Evolutionary conservation across 2,888 invertebrate genomes (phyloP).

Genomic region (Stenurella melanura): DNA sequence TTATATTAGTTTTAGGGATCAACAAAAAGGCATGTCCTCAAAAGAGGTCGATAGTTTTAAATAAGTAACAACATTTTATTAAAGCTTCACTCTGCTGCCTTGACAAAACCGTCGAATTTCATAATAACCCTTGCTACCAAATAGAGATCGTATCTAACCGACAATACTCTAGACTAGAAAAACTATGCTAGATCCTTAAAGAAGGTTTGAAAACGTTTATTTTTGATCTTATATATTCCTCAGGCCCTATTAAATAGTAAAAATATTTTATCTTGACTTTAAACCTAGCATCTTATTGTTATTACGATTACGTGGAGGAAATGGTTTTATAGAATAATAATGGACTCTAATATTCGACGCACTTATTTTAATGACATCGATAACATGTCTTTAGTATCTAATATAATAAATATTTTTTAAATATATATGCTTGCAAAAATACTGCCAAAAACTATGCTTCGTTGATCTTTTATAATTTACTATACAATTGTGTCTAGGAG

Average conservation of each 20-base stretch:
- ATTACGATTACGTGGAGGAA: slow-evolving; percentile 29
- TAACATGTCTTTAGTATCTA: slow-evolving; percentile 49
- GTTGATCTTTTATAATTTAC: slow-evolving; percentile 62
- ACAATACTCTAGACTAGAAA: slow-evolving; percentile 15
- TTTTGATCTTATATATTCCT: slow-evolving; percentile 23
- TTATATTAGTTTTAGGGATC: too few relatives aligned
- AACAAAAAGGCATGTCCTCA: too few relatives aligned
- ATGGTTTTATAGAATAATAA: slow-evolving; percentile 33
- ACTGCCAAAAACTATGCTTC: slow-evolving; percentile 72
- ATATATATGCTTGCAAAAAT: slow-evolving; percentile 73
- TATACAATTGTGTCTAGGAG: slow-evolving; percentile 41
- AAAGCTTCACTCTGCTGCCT: too few relatives aligned
- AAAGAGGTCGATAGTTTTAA: too few relatives aligned
- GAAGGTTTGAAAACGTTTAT: slow-evolving; percentile 15
- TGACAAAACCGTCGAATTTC: neutral
- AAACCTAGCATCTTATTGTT: slow-evolving; percentile 25
- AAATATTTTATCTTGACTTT: slow-evolving; percentile 29
- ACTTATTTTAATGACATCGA: slow-evolving; percentile 50
- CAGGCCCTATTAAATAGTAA: slow-evolving; percentile 25
- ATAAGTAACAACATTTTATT: too few relatives aligned
- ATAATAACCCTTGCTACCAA: neutral
- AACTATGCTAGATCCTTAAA: slow-evolving; percentile 19
- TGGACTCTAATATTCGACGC: slow-evolving; percentile 37
- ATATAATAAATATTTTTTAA: slow-evolving; percentile 62
- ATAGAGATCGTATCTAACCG: slow-evolving; percentile 15